Percentiles rank a stretch among this genome's conserved stretches.
Evolutionary conservation across 1,140 invertebrate species (phyloP).

Genomic region (Trachymyrmex cornetzi): DNA sequence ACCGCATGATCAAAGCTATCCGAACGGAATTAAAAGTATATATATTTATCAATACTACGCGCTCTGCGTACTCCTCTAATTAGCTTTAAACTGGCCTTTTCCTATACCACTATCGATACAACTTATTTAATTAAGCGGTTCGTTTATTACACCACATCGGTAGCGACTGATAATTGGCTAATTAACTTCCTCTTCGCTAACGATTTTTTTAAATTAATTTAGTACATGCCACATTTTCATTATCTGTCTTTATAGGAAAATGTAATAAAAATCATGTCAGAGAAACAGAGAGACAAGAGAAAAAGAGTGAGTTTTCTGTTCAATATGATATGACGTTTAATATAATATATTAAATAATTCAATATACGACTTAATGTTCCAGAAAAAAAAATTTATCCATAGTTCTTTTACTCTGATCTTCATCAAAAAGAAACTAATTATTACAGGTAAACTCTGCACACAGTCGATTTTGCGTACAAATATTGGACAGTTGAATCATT

Average conservation of each 20-base stretch:
- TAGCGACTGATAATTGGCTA: constrained; percentile 42
- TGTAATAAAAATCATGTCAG: constrained; percentile 31
- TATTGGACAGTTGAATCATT: background rate
- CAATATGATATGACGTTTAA: background rate
- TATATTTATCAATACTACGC: constrained; percentile 39
- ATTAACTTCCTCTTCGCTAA: background rate
- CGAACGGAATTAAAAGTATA: background rate
- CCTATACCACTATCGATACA: background rate
- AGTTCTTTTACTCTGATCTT: background rate
- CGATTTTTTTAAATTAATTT: constrained; percentile 40
- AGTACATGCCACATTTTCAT: background rate
- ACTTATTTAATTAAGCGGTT: constrained; percentile 61
- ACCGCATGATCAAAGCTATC: constrained; percentile 64
- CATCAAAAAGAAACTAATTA: constrained; percentile 12
- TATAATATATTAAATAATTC: background rate
- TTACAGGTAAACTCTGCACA: background rate
- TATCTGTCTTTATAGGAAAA: constrained; percentile 61
- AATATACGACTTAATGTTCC: background rate
- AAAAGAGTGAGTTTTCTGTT: background rate
- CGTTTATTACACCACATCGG: constrained; percentile 49
- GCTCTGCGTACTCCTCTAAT: constrained; percentile 26
- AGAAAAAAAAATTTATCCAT: background rate
- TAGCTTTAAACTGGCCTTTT: constrained; percentile 23
- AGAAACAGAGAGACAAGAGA: constrained; percentile 29
- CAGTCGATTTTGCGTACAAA: background rate